These are phyloP conservation scores for Eurypyga helias DNA, from an alignment of 2,113 vertebrate species.

Conservation along the genomic window DNA sequence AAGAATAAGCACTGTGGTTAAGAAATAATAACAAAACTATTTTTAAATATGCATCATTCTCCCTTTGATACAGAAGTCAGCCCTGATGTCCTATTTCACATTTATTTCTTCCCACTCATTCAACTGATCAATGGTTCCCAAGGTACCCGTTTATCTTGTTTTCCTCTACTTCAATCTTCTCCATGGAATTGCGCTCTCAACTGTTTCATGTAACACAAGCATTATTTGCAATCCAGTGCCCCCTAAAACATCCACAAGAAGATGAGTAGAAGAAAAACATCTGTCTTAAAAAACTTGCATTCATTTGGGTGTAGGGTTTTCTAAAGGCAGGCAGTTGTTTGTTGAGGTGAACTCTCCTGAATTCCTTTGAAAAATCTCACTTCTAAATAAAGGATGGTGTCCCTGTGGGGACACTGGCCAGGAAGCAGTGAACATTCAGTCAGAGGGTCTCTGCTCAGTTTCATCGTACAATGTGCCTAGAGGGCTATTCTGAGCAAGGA, in stretches of 20 bases:
- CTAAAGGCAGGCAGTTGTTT: not conserved
- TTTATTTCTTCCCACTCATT: not conserved
- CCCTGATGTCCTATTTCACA: not conserved
- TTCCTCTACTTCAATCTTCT: not conserved
- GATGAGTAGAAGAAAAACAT: not conserved
- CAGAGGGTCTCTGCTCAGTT: not conserved
- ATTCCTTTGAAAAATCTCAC: not conserved
- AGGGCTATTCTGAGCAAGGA: not conserved
- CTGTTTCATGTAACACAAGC: not conserved
- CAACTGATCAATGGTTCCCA: not conserved
- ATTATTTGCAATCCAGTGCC: not conserved
- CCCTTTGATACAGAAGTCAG: not conserved
- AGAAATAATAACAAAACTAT: not conserved
- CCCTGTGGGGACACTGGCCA: not conserved
- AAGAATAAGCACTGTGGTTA: not conserved
- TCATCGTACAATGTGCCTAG: not conserved
- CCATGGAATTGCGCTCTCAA: not conserved
- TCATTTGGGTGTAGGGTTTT: not conserved
- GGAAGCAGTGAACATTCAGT: not conserved
- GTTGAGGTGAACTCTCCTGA: not conserved
- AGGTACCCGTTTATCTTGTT: not conserved
- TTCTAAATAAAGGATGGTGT: not conserved
- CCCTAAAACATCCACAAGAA: not conserved
- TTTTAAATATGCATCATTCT: not conserved
- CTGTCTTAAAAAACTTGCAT: not conserved